Base-by-base conservation (phyloP, 2,888 invertebrate genomes). In the Oligia strigilis region DNA sequence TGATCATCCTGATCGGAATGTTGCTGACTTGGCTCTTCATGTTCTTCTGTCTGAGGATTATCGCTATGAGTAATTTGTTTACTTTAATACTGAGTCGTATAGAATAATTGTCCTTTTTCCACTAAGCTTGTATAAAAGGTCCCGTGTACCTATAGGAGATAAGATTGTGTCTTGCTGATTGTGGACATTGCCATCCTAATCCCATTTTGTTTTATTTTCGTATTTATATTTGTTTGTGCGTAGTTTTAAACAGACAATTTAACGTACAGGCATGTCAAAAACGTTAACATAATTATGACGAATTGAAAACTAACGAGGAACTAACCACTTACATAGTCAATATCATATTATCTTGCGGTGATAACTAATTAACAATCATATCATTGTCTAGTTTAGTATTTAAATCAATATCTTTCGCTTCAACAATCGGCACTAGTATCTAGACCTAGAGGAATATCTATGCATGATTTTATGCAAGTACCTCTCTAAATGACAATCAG, bases 31-130 rank as follows among this genome's bases (percentile, higher is more conserved):
- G 97, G 97, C 87, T 96, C 0, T 23, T 95, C 5, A 84, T 96
- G 70, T 96, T 94, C 92, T 95, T 95, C 90, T 95, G 94, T 52
- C 90, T 97, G 1, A 90, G 96, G 90, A 88, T 96, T 8, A 90
- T 96, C 43, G 89, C 94, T 58, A 64, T 95, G 84, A 92, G 96
- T 96, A 95, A 85, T 85, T 88, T 82, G 5, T 66, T 52, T 78
- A 71, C 6, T 52, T 65, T 60, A 58, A 58, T 62, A 67, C 17
- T 49, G 43, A 14, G 49, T 19, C 14, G 19, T n/a, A 64, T 19
- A 13, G 2, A 58, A n/a, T 74, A 58, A n/a, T 74, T 67, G 23
- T n/a, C 19, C 13, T 65, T 75, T 66, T n/a, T 81, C 52, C 13
- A 65, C 0, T 60, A 36, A 76, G 60, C 17, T 69, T 29, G 5